These are phyloP conservation scores for Sebastes oblongus DNA, from an alignment of 2,797 vertebrate species.

Conservation along the genomic window DNA sequence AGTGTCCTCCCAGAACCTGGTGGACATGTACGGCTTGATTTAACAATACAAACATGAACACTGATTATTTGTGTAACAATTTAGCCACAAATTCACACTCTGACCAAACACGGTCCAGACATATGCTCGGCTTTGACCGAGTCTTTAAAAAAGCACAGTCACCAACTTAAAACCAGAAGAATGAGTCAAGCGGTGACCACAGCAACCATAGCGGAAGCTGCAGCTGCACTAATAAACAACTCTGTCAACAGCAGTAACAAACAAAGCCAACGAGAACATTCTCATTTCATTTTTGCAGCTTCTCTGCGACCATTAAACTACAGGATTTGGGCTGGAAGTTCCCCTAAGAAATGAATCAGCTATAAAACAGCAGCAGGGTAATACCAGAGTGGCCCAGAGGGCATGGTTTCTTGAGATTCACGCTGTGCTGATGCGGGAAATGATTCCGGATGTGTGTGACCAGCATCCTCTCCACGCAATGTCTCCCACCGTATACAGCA, in stretches of 20 bases:
- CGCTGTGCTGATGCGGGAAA: conserved; percentile 62
- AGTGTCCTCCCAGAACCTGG: too few species aligned
- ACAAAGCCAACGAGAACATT: conserved; percentile 45
- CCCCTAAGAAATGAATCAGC: conserved; percentile 73
- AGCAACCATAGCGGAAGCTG: conserved; percentile 14
- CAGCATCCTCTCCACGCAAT: conserved; percentile 27
- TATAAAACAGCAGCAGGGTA: conserved; percentile 68
- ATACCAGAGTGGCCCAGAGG: conserved; percentile 50
- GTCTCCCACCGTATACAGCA: conserved; percentile 38
- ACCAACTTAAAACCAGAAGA: conserved; percentile 11
- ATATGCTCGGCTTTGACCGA: too few species aligned
- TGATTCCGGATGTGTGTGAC: conserved; percentile 64
- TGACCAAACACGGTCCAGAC: too few species aligned
- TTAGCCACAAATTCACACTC: too few species aligned
- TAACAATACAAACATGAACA: too few species aligned
- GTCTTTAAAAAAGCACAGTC: conserved; percentile 20
- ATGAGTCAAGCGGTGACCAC: not conserved
- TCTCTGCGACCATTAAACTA: conserved; percentile 63
- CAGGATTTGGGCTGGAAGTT: conserved; percentile 63
- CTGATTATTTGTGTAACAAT: too few species aligned
- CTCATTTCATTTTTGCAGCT: conserved; percentile 61
- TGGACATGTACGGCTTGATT: accelerated
- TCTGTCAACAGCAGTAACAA: conserved; percentile 32
- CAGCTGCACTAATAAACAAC: conserved; percentile 46
- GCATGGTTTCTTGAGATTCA: conserved; percentile 57